Percentiles rank a stretch among this genome's conserved stretches.
Evolutionary conservation across 2,113 vertebrate species (phyloP).

Genomic region (Hippolais icterina): DNA sequence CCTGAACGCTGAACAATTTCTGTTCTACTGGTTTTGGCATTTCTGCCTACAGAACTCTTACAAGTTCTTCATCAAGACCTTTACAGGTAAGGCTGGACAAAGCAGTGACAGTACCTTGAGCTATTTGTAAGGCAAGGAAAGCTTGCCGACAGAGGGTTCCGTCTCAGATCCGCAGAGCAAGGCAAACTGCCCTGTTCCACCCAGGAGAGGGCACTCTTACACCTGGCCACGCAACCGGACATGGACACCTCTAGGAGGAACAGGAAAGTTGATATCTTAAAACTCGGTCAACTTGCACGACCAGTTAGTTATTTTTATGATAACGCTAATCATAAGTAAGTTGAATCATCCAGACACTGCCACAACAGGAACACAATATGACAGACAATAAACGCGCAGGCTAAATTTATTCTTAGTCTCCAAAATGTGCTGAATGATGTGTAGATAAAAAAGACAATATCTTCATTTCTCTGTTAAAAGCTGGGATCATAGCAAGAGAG

Average conservation of each 20-base stretch:
- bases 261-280: neutral
- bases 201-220: slow-evolving; percentile 56
- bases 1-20: neutral
- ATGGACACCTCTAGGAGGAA: neutral
- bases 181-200: neutral
- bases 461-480: neutral
- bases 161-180: neutral
- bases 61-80: neutral
- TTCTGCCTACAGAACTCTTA: neutral
- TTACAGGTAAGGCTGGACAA: neutral
- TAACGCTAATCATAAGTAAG: neutral
- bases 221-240: neutral
- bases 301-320: slow-evolving; percentile 15
- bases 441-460: neutral
- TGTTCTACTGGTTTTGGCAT: neutral
- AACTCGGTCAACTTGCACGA: slow-evolving; percentile 2
- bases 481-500: neutral
- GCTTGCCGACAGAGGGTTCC: neutral
- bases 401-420: neutral
- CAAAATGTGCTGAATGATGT: neutral
- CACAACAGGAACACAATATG: neutral
- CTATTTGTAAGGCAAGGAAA: neutral
- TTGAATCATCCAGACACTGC: slow-evolving; percentile 11
- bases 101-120: neutral
- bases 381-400: neutral